Conservation (phyloP, 2,888 invertebrate species). For the Oscheius sp. region DNA sequence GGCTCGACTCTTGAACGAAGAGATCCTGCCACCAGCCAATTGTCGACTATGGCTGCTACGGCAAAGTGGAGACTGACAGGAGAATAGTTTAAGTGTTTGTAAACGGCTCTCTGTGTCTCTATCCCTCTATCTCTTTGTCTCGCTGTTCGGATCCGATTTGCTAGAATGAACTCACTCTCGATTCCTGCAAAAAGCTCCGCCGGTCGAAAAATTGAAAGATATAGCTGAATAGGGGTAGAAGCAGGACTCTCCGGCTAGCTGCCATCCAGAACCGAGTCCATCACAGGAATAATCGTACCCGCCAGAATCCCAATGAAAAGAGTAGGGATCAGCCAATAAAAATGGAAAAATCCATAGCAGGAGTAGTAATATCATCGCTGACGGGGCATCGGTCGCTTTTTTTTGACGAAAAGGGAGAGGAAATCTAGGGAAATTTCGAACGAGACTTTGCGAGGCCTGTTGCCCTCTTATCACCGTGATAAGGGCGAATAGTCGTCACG, state of each 20-base stretch:
- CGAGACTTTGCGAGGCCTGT: not conserved
- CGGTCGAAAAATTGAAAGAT: not conserved
- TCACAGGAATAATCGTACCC: slow-evolving; percentile 2
- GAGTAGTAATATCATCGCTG: slow-evolving; percentile 13
- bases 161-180: slow-evolving; percentile 4
- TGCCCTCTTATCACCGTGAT: not conserved
- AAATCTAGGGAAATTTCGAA: not conserved
- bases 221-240: slow-evolving; percentile 12
- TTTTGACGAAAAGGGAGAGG: not conserved
- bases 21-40: slow-evolving; percentile 33
- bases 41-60: slow-evolving; percentile 17
- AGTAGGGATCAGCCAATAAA: slow-evolving; percentile 17
- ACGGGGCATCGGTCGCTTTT: slow-evolving; percentile 3
- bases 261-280: slow-evolving; percentile 6
- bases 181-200: not conserved
- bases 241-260: slow-evolving; percentile 21
- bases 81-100: no score
- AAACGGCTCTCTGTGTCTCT: no score
- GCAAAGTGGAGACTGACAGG: slow-evolving; percentile 22
- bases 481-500: no score
- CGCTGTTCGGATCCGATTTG: no score
- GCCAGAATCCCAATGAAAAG: slow-evolving; percentile 20
- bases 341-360: slow-evolving; percentile 7
- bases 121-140: no score
- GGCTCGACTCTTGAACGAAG: slow-evolving; percentile 5